phyloP scores from a whole-genome alignment of 2,113 vertebrate genomes.

The Rhizomys pruinosus region DNA sequence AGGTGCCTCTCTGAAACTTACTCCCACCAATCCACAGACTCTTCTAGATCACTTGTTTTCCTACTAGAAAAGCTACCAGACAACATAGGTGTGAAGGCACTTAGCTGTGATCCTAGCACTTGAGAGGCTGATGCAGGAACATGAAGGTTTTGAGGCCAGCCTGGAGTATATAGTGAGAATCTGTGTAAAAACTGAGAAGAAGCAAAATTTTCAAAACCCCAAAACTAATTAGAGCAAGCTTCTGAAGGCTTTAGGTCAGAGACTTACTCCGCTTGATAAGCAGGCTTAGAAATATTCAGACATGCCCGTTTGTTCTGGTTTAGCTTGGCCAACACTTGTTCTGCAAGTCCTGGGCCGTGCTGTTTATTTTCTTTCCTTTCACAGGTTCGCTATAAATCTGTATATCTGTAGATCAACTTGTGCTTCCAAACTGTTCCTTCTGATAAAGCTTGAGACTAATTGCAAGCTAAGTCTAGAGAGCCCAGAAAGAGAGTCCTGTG shows the following conservation, averaged over 20 bases:
- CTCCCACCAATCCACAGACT: neutral
- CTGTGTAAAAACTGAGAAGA: neutral
- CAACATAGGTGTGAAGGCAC: too few species aligned
- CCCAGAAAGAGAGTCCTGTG: neutral
- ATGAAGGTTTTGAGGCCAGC: neutral
- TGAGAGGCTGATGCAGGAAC: neutral
- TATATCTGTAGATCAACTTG: neutral
- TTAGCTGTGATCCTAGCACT: neutral
- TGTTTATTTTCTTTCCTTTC: neutral
- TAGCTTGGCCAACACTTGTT: neutral
- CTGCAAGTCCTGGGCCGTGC: neutral
- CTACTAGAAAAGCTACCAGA: neutral
- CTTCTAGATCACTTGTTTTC: neutral
- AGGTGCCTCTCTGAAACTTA: neutral
- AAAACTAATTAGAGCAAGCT: neutral
- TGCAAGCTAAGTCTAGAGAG: neutral
- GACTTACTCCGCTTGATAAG: neutral
- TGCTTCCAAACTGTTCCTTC: neutral
- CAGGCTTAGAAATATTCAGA: rapidly evolving
- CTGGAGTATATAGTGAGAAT: neutral
- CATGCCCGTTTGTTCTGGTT: rapidly evolving
- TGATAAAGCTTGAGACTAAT: neutral
- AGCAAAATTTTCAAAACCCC: neutral
- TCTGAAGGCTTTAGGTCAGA: neutral
- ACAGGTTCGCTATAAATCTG: neutral